These are phyloP conservation scores for Struthidea cinerea DNA, from an alignment of 2,113 vertebrate species.

Conservation along the genomic window DNA sequence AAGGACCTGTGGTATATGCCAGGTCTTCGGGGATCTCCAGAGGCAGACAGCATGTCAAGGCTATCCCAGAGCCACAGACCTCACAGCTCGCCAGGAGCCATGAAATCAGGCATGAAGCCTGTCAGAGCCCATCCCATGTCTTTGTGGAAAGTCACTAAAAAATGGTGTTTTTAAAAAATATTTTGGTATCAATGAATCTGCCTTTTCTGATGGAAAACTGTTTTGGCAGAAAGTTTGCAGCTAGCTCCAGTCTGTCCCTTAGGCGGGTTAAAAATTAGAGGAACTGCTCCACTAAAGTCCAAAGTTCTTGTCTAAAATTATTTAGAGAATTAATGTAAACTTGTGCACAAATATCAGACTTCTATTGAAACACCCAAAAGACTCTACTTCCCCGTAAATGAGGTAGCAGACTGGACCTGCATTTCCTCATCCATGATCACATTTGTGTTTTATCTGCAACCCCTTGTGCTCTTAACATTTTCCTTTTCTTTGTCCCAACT, in stretches of 20 bases:
- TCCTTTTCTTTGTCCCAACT: neutral
- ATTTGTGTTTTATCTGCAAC: neutral
- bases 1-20: neutral
- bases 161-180: neutral
- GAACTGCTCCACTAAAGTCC: neutral
- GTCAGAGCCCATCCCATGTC: slow-evolving; percentile 12
- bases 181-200: slow-evolving; percentile 11
- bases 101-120: slow-evolving; percentile 22
- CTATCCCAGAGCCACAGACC: neutral
- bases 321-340: neutral
- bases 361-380: neutral
- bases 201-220: slow-evolving; percentile 22
- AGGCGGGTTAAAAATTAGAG: slow-evolving; percentile 9
- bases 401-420: neutral
- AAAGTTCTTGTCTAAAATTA: neutral
- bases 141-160: neutral
- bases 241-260: neutral
- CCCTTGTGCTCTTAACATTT: neutral
- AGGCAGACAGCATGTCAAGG: neutral
- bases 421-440: neutral
- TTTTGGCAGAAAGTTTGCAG: slow-evolving; percentile 18
- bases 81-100: neutral
- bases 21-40: neutral
- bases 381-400: neutral
- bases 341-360: neutral